phyloP scores from a whole-genome alignment of 2,888 invertebrate genomes.

The Folsomia candida region DNA sequence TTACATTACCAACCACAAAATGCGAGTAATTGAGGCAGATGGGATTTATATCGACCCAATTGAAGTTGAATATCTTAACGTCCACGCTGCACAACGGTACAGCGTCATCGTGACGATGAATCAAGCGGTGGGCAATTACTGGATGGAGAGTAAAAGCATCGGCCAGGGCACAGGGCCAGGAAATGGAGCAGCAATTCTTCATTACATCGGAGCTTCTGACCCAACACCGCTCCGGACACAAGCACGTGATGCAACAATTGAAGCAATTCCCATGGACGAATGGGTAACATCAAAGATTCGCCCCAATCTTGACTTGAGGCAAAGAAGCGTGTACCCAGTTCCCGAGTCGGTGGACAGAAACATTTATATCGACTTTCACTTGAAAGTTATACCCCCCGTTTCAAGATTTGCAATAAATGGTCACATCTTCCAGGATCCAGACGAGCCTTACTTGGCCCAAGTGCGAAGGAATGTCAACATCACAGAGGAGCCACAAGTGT shows the following conservation, averaged over 20 bases:
- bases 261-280: no score
- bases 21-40: constrained; percentile 36
- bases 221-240: constrained; percentile 16
- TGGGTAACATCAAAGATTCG: constrained; percentile 27
- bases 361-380: constrained; percentile 17
- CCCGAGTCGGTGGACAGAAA: constrained; percentile 26
- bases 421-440: constrained; percentile 31
- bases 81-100: constrained; percentile 38
- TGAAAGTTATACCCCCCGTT: constrained; percentile 3
- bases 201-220: constrained; percentile 28
- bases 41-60: constrained; percentile 30
- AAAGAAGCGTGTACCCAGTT: constrained; percentile 29
- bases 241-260: no score
- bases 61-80: constrained; percentile 16
- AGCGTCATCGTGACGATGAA: constrained; percentile 30
- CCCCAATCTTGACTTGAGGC: constrained; percentile 28
- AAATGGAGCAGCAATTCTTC: constrained; percentile 31
- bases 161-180: constrained; percentile 24
- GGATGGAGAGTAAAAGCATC: constrained; percentile 21
- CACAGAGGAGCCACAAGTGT: constrained; percentile 33
- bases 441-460: constrained; percentile 25
- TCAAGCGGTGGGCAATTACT: constrained; percentile 29
- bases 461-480: constrained; percentile 25
- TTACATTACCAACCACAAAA: constrained; percentile 24
- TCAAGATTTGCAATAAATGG: constrained; percentile 22